Conservation (phyloP, 1,140 invertebrate genomes). For the Sminthurides bifidus region DNA sequence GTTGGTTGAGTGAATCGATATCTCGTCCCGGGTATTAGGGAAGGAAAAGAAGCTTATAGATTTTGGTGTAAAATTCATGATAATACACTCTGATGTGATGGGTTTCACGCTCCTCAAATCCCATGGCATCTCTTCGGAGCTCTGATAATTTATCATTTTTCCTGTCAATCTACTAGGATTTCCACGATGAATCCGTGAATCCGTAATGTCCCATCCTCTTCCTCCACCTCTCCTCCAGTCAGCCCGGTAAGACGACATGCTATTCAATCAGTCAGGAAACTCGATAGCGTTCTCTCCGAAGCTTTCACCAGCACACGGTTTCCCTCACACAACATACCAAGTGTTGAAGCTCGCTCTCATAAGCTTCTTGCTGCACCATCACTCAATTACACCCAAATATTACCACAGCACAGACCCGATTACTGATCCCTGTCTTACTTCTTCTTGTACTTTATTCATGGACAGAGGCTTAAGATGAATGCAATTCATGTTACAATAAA, state of each 20-base stretch:
- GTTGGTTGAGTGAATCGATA: constrained; percentile 5
- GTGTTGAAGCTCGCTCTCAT: too few species aligned
- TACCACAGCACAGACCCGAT: too few species aligned
- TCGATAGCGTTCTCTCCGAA: too few species aligned
- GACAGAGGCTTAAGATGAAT: too few species aligned
- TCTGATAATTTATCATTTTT: constrained; percentile 32
- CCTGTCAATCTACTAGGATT: constrained; percentile 29
- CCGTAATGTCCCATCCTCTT: constrained; percentile 9
- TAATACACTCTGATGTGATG: constrained; percentile 18
- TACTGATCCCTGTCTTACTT: too few species aligned
- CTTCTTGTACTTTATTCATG: too few species aligned
- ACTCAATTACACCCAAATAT: too few species aligned
- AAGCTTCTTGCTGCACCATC: too few species aligned
- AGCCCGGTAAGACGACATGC: not conserved
- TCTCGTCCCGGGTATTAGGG: not conserved
- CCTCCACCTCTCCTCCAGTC: constrained; percentile 7
- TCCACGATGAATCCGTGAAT: constrained; percentile 17
- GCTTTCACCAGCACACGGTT: too few species aligned
- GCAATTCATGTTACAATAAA: too few species aligned
- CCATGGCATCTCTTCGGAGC: constrained; percentile 8
- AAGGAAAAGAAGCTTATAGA: constrained; percentile 11
- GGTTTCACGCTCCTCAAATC: constrained; percentile 27
- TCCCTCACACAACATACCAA: too few species aligned
- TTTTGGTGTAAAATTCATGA: constrained; percentile 28
- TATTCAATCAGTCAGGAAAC: too few species aligned